These are phyloP conservation scores for Pangasius djambal DNA, from an alignment of 2,797 vertebrate species.

Conservation along the genomic window DNA sequence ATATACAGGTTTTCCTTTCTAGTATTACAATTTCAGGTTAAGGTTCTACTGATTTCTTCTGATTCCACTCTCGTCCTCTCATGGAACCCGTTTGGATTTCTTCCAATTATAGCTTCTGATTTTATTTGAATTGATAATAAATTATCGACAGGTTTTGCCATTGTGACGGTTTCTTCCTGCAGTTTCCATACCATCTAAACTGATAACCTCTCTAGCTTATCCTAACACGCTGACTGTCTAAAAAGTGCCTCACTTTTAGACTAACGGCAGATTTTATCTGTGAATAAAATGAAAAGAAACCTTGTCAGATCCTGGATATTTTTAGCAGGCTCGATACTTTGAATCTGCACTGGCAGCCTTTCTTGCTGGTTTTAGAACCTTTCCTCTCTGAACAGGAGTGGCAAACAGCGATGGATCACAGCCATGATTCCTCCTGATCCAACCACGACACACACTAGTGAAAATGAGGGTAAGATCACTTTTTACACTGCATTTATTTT, in stretches of 20 bases:
- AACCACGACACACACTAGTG: constrained; percentile 78
- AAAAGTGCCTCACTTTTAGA: background rate
- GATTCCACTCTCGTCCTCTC: background rate
- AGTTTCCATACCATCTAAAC: background rate
- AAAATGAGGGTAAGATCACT: constrained; percentile 79
- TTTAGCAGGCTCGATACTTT: background rate
- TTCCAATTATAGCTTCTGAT: background rate
- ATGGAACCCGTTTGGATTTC: background rate
- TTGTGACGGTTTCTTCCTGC: no score
- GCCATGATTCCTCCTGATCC: constrained; percentile 84
- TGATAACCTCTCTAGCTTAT: background rate
- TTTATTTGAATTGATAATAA: background rate
- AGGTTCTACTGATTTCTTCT: background rate
- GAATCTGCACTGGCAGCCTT: background rate
- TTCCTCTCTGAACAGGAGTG: constrained; percentile 75
- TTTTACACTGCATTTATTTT: background rate
- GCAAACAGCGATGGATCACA: constrained; percentile 91
- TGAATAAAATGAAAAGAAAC: background rate
- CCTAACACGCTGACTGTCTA: background rate
- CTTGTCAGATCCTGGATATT: background rate
- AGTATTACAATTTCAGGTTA: background rate
- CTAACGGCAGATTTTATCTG: background rate
- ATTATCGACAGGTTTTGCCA: background rate
- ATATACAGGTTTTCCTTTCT: background rate
- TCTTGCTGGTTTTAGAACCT: background rate